These are phyloP conservation scores for Oxytorus armatus DNA, from an alignment of 2,888 invertebrate species.

Conservation along the genomic window DNA sequence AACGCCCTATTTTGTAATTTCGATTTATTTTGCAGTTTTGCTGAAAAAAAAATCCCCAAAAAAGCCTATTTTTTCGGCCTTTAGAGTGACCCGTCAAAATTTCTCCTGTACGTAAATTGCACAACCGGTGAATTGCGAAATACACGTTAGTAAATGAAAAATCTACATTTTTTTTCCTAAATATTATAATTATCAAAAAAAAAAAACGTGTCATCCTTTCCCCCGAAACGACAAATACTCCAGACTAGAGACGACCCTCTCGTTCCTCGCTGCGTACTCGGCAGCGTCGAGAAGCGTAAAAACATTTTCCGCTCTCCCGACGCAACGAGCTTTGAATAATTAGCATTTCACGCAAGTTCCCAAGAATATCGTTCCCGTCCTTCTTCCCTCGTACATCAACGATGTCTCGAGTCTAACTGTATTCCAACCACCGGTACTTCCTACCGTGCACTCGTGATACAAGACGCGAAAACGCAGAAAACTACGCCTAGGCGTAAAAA, in stretches of 20 bases:
- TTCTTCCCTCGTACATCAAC: no score
- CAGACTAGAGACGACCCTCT: not conserved
- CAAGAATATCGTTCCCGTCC: conserved; percentile 25
- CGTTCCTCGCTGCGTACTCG: not conserved
- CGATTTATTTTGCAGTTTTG: no score
- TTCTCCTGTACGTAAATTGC: no score
- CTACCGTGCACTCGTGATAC: conserved; percentile 34
- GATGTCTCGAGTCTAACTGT: not conserved
- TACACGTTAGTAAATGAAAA: no score
- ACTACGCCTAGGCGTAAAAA: no score
- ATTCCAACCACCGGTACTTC: conserved; percentile 27
- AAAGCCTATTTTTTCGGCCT: no score
- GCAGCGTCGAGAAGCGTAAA: conserved; percentile 38
- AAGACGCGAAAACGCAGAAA: conserved; percentile 22
- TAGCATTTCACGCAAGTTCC: conserved; percentile 72
- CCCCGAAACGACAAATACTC: not conserved
- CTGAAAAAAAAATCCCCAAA: no score
- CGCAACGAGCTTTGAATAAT: conserved; percentile 69
- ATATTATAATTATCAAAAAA: no score
- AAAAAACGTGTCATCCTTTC: not conserved
- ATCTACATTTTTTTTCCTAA: no score
- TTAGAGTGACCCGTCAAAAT: no score
- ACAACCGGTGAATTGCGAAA: no score
- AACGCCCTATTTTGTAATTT: no score
- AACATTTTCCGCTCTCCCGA: conserved; percentile 46